Percentiles rank a stretch among this genome's conserved stretches.
These are phyloP conservation scores for Cerceris rybyensis DNA, from an alignment of 2,888 invertebrate species.

Conservation along the genomic window DNA sequence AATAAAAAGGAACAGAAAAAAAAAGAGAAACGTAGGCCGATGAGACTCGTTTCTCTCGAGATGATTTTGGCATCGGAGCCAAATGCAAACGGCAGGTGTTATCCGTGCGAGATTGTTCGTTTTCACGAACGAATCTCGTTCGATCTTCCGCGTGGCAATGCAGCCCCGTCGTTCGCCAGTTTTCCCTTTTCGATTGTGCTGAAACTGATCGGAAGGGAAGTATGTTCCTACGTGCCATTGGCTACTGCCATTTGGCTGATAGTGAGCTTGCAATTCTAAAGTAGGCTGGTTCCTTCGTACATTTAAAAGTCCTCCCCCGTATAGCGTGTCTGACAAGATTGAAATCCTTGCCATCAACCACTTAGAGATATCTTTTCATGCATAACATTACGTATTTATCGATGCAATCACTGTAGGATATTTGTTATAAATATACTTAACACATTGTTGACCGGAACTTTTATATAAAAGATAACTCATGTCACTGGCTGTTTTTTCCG, in stretches of 20 bases:
- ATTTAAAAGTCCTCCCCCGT: slow-evolving; percentile 2
- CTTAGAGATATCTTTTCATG: slow-evolving; percentile 4
- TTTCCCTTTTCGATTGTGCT: slow-evolving; percentile 12
- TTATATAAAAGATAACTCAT: too few relatives aligned
- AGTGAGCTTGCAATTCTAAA: slow-evolving; percentile 53
- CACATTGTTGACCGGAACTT: too few relatives aligned
- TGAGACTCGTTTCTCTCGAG: slow-evolving; percentile 52
- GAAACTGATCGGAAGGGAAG: slow-evolving; percentile 31
- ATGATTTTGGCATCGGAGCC: slow-evolving; percentile 72
- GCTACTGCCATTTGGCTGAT: slow-evolving; percentile 37
- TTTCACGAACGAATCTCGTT: slow-evolving; percentile 36
- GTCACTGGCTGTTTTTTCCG: too few relatives aligned
- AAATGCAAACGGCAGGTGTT: slow-evolving; percentile 71
- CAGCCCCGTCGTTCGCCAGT: slow-evolving; percentile 5
- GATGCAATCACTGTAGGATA: too few relatives aligned
- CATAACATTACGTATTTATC: slow-evolving; percentile 15
- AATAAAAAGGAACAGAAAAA: slow-evolving; percentile 30
- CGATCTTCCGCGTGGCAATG: slow-evolving; percentile 35
- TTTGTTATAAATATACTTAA: not conserved
- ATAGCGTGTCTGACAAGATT: not conserved
- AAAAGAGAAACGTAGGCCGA: slow-evolving; percentile 40
- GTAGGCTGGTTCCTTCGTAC: not conserved
- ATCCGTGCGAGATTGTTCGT: slow-evolving; percentile 54
- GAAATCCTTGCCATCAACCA: slow-evolving; percentile 20
- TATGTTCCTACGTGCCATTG: slow-evolving; percentile 39